Conservation (phyloP, 1,140 invertebrate species). For the Drosophila obscura region DNA sequence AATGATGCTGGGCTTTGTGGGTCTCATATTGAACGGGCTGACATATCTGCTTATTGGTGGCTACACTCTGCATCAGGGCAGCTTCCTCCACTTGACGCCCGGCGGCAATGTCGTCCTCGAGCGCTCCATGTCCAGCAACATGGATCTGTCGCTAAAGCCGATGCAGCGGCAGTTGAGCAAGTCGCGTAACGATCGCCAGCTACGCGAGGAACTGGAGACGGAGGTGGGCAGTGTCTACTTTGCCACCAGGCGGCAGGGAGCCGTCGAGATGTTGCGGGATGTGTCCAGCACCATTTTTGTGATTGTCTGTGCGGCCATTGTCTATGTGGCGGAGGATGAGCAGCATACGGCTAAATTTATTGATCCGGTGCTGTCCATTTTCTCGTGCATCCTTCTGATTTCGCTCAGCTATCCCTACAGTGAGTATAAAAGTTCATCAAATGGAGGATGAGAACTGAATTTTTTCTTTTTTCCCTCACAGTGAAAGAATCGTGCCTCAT, state of each 20-base stretch:
- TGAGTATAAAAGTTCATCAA: constrained; percentile 83
- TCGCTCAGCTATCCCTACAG: constrained; percentile 90
- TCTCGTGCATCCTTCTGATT: constrained; percentile 87
- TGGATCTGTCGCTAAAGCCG: constrained; percentile 77
- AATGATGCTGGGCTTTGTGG: constrained; percentile 87
- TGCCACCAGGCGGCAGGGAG: constrained; percentile 83
- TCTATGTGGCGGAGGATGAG: constrained; percentile 86
- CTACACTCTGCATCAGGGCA: constrained; percentile 91
- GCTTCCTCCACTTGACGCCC: constrained; percentile 88
- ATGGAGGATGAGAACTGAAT: neutral
- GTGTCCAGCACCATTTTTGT: constrained; percentile 88
- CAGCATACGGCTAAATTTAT: constrained; percentile 87
- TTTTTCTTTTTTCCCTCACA: constrained; percentile 73
- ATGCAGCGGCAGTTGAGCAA: constrained; percentile 85
- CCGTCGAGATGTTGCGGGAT: constrained; percentile 87
- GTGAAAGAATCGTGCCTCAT: constrained; percentile 92
- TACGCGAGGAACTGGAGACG: constrained; percentile 65
- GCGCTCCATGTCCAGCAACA: constrained; percentile 84
- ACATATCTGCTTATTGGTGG: constrained; percentile 91
- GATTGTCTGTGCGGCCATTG: constrained; percentile 87
- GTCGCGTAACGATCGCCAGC: constrained; percentile 62
- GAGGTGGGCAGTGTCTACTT: constrained; percentile 75
- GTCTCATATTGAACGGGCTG: constrained; percentile 88
- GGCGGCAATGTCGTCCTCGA: constrained; percentile 88
- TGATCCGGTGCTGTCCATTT: constrained; percentile 89